Evolutionary conservation across 2,888 invertebrate species (phyloP).

Genomic region (Hyposoter dolosus): DNA sequence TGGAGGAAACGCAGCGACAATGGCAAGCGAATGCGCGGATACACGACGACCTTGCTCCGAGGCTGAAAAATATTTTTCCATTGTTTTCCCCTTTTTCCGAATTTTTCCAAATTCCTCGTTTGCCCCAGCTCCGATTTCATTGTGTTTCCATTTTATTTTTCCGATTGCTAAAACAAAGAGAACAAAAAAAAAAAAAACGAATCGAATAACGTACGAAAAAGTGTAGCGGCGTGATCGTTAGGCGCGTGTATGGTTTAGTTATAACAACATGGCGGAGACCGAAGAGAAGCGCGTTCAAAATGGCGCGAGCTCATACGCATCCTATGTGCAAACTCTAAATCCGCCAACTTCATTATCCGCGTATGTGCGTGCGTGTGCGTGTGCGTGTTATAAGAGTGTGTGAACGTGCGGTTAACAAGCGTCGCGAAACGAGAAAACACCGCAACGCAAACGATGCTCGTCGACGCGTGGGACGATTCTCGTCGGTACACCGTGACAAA

Average conservation of each 20-base stretch:
- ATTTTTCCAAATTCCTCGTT: background rate
- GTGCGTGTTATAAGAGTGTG: conserved; percentile 15
- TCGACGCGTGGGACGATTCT: conserved; percentile 48
- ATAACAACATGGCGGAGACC: conserved; percentile 17
- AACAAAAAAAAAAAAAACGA: background rate
- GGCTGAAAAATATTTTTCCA: background rate
- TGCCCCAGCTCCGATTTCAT: background rate
- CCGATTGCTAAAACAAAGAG: background rate
- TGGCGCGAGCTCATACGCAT: conserved; percentile 2
- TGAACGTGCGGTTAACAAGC: conserved; percentile 40
- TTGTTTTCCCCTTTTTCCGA: background rate
- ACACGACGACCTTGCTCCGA: background rate
- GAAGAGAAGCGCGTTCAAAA: conserved; percentile 2
- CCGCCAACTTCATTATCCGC: background rate
- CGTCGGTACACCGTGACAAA: conserved; percentile 13
- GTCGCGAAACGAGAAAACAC: conserved; percentile 48
- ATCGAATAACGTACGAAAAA: background rate
- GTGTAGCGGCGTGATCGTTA: background rate
- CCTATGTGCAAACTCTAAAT: background rate
- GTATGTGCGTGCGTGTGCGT: conserved; percentile 5
- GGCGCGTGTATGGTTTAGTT: conserved; percentile 7
- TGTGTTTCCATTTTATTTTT: background rate
- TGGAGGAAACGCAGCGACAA: background rate
- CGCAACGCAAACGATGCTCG: conserved; percentile 30
- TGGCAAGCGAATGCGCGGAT: background rate